Conservation (phyloP, 1,140 invertebrate species). For the Luehdorfia chinensis region DNA sequence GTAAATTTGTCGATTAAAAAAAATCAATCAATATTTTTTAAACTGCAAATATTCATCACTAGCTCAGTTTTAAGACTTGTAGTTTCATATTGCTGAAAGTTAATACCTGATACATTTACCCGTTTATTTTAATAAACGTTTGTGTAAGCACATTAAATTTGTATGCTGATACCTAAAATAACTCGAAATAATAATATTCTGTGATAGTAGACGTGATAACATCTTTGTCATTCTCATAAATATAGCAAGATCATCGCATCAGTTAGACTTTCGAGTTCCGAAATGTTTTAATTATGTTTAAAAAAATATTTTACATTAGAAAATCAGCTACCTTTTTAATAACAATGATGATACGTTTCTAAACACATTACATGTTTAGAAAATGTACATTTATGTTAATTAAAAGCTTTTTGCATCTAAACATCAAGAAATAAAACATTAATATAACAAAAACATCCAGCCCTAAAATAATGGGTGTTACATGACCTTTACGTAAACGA, state of each 20-base stretch:
- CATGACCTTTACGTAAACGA: too few species aligned
- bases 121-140: slow-evolving; percentile 4
- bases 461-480: too few species aligned
- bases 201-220: slow-evolving; percentile 75
- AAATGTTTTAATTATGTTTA: neutral
- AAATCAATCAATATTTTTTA: neutral
- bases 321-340: neutral
- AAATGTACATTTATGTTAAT: neutral
- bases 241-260: slow-evolving; percentile 22
- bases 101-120: neutral
- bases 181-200: slow-evolving; percentile 71
- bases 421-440: neutral
- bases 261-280: slow-evolving; percentile 12
- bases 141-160: slow-evolving; percentile 45
- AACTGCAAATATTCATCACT: neutral
- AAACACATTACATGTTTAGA: neutral
- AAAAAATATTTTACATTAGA: neutral
- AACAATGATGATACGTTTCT: neutral
- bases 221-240: slow-evolving; percentile 62
- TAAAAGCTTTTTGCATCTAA: neutral
- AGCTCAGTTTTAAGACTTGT: slow-evolving; percentile 5
- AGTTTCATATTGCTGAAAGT: neutral
- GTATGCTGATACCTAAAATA: slow-evolving; percentile 37
- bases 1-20: too few species aligned
- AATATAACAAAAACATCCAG: neutral